A percentile compares a stretch with the other conserved stretches of the same genome.
Evolutionary conservation across 2,113 vertebrate species (phyloP).

Genomic region (Tursiops truncatus): DNA sequence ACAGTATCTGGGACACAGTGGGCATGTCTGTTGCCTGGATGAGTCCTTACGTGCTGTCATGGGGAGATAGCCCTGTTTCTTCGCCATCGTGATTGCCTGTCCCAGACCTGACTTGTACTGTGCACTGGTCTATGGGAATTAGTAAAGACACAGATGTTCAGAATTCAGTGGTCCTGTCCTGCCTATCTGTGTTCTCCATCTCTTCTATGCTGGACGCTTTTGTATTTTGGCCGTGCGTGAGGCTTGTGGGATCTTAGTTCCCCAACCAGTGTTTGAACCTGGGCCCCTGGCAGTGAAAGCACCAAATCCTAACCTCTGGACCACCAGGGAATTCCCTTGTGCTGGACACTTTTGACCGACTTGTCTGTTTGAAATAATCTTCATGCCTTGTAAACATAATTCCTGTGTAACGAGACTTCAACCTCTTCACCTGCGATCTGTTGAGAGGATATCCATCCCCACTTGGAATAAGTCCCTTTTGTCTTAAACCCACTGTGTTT

Average conservation of each 20-base stretch:
- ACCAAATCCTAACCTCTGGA: not conserved
- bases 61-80: not conserved
- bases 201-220: not conserved
- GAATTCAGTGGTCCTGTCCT: not conserved
- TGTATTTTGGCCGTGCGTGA: not conserved
- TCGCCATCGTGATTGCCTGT: not conserved
- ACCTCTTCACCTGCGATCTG: not conserved
- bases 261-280: not conserved
- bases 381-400: not conserved
- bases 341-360: not conserved
- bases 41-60: not conserved
- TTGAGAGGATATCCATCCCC: not conserved
- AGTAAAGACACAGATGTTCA: not conserved
- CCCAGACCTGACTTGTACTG: not conserved
- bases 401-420: not conserved
- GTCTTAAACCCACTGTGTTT: not conserved
- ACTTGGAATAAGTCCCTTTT: not conserved
- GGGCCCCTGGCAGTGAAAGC: not conserved
- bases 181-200: not conserved
- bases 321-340: not conserved
- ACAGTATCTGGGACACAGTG: not conserved
- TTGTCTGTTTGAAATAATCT: constrained; percentile 10
- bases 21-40: not conserved
- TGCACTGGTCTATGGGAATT: not conserved
- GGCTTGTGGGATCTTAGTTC: not conserved